Base-by-base conservation (phyloP, 2,888 invertebrate species). In the Eucera pruinosa region DNA sequence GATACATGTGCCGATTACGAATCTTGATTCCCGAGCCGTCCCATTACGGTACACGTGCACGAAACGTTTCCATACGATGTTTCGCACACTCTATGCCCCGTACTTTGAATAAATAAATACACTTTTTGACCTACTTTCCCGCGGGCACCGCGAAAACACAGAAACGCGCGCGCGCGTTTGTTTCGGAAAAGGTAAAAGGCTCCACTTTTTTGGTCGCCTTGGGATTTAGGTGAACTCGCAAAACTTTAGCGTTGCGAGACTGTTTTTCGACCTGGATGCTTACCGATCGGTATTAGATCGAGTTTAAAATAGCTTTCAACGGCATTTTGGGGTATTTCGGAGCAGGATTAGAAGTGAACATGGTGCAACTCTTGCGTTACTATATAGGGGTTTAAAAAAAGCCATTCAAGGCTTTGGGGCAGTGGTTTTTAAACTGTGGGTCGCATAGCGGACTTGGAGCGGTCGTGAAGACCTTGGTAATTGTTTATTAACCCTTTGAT, bases 1-100 rank as follows among this genome's bases (percentile, higher is more conserved):
- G 77, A 79, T 77, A 79, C 79, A 75, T 54, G 54, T 43, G 78
- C 60, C 78, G 78, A 80, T 80, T 80, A 80, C 66, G 78, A 80
- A 65, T 64, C 67, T 55, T 58, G 77, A 77, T 78, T 67, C 76
- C 67, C 67, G 52, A 45, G 13, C 39, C 20, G 39, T 41, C 54
- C 72, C 72, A 64, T 67, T 64, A 58, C 62, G 48, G 11, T 43
- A n/a, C 77, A 48, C 64, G 54, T 58, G 48, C 61, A 50, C 41
- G 39, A 20, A 58, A 68, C 52, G 43, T 33, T 67, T 45, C 61
- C 74, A 39, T 25, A 33, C 43, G 36, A 64, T 20, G 43, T 41
- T 58, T 60, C 25, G 30, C 57, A 23, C 47, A 33, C 47, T 43
- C 45, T 15, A 25, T 13, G 36, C 41, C 54, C 33, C 66, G n/a